A percentile compares a stretch with the other conserved stretches of the same genome.
Conservation (phyloP, 2,888 invertebrate species). For the Amblyteles armatorius region DNA sequence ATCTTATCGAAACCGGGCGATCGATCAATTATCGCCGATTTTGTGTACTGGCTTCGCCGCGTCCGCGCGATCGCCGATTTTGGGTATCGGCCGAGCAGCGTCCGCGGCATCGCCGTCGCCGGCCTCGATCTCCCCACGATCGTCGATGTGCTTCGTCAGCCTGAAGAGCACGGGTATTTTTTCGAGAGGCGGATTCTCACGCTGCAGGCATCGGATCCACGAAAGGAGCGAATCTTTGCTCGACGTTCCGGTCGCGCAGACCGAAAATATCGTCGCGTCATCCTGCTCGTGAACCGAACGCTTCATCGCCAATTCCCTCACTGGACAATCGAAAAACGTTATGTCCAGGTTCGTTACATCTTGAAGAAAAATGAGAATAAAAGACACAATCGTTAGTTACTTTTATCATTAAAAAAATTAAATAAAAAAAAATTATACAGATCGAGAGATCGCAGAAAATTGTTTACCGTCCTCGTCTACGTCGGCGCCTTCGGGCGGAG, state of each 20-base stretch:
- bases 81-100: neutral
- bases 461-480: constrained; percentile 88
- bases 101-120: constrained; percentile 37
- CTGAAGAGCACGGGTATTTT: constrained; percentile 94
- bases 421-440: no score
- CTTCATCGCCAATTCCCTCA: constrained; percentile 83
- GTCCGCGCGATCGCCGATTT: neutral
- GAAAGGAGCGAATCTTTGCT: constrained; percentile 96
- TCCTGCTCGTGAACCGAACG: constrained; percentile 96
- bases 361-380: constrained; percentile 82
- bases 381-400: constrained; percentile 5
- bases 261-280: constrained; percentile 94
- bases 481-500: constrained; percentile 57
- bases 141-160: constrained; percentile 83
- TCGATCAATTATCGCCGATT: constrained; percentile 46
- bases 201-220: constrained; percentile 94
- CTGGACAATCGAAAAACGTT: constrained; percentile 86
- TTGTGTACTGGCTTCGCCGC: constrained; percentile 16
- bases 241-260: constrained; percentile 96
- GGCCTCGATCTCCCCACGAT: constrained; percentile 16
- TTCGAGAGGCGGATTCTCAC: constrained; percentile 90
- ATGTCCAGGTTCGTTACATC: constrained; percentile 90
- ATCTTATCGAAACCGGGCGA: neutral
- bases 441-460: neutral
- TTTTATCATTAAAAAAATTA: no score